A percentile compares a stretch with the other conserved stretches of the same genome.
These are phyloP conservation scores for Macquaria ambigua DNA, from an alignment of 2,113 vertebrate species.

Conservation along the genomic window DNA sequence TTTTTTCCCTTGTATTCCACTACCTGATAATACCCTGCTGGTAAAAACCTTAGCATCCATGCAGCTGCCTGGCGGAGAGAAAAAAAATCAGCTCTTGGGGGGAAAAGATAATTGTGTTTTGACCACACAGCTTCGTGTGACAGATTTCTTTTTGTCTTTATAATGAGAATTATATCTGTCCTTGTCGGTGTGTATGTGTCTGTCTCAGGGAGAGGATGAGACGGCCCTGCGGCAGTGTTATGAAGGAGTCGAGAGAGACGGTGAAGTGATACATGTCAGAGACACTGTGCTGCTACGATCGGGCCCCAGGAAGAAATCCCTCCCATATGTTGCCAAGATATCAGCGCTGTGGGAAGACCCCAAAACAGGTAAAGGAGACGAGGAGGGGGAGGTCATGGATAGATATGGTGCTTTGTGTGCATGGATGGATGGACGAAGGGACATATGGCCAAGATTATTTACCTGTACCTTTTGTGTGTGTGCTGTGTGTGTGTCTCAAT, in stretches of 20 bases:
- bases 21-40: slow-evolving; percentile 3
- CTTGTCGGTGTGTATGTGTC: slow-evolving; percentile 4
- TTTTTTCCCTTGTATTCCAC: not conserved
- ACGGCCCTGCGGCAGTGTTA: slow-evolving; percentile 94
- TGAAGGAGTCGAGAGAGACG: slow-evolving; percentile 94
- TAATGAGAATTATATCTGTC: slow-evolving; percentile 62
- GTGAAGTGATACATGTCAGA: slow-evolving; percentile 94
- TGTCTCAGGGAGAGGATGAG: slow-evolving; percentile 92
- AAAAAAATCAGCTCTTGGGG: slow-evolving; percentile 8
- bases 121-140: slow-evolving; percentile 45
- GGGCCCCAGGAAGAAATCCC: slow-evolving; percentile 95
- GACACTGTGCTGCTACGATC: slow-evolving; percentile 97
- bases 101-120: slow-evolving; percentile 60
- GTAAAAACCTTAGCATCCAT: not conserved
- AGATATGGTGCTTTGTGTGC: not conserved
- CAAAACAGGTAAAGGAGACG: slow-evolving; percentile 88
- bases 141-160: slow-evolving; percentile 50
- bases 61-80: not conserved
- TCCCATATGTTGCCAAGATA: slow-evolving; percentile 98
- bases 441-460: slow-evolving; percentile 37
- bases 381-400: not conserved
- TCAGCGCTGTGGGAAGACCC: slow-evolving; percentile 98
- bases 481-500: slow-evolving; percentile 37
- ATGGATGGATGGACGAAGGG: not conserved
- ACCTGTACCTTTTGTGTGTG: slow-evolving; percentile 16